Evolutionary conservation across 2,113 vertebrate genomes (phyloP), one percentile per base, ranked within the genome.

Genomic region (Leucoraja erinaceus): DNA sequence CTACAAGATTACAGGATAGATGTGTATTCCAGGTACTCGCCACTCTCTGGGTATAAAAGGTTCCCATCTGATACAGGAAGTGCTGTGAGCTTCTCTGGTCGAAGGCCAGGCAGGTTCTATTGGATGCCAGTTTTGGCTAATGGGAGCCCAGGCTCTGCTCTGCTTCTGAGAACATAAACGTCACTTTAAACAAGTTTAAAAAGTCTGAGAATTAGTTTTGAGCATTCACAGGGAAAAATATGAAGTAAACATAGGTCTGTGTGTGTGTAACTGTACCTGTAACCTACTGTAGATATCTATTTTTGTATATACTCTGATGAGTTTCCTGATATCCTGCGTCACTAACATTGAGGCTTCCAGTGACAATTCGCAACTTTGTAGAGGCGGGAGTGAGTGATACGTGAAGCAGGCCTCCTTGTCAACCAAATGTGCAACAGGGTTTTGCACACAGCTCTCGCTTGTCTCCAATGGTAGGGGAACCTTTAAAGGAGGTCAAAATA

Each of bases 271-370:
- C n/a, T 33, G 1, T 90, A 95, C 95, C 95, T 96, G 95, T 20
- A 95, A 93, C 25, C 25, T 63, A 86, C 20, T 93, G 94, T 96
- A 96, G 93, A 68, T 76, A 68, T 95, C 95, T 92, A 96, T 81
- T 12, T 94, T 94, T 78, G 93, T 93, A 63, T 95, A 94, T 0
- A 94, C 92, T 18, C 94, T 93, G 0, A 0, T 7, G 0, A 94
- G 95, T 0, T 59, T 93, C 93, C 94, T 72, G 90, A 94, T 93
- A 93, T 95, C 95, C 20, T 94, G 93, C 72, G 84, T 95, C 0
- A 95, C 95, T 59, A 95, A 94, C 92, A 94, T 95, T 81, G 83
- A 33, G 12, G 94, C 94, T n/a, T 0, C 70, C 12, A 3, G 75
- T 11, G 76, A 86, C 94, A 16, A 38, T 79, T 79, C 77, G 5